phyloP scores from a whole-genome alignment of 92 coral and sea anemone genomes.

The Galaxea fascicularis region DNA sequence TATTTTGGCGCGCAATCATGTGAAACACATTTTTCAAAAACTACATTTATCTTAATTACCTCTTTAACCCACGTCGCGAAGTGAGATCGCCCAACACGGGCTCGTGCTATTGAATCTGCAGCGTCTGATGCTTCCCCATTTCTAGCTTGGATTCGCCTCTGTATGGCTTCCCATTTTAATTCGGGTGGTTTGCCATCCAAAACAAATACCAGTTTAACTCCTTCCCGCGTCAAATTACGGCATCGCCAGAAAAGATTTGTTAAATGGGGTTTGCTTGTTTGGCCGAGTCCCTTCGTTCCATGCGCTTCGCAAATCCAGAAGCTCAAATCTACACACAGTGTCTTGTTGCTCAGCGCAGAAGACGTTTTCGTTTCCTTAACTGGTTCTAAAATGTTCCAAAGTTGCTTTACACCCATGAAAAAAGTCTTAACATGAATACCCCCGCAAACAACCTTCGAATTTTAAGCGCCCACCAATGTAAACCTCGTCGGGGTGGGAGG shows the following conservation, averaged over 20 bases:
- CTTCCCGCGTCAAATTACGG: constrained; percentile 77
- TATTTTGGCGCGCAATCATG: too few species aligned
- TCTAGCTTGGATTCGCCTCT: constrained; percentile 79
- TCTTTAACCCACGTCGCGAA: constrained; percentile 87
- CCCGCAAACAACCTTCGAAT: background rate
- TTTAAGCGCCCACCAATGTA: too few species aligned
- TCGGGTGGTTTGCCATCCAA: constrained; percentile 94
- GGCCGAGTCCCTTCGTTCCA: constrained; percentile 85
- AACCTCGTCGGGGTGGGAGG: too few species aligned
- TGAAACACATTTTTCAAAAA: too few species aligned
- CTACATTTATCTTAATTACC: constrained; percentile 43
- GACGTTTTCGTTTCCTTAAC: constrained; percentile 72
- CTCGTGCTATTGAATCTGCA: constrained; percentile 18
- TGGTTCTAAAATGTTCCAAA: constrained; percentile 95
- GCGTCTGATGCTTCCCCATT: constrained; percentile 38
- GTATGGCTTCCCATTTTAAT: constrained; percentile 91
- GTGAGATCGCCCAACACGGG: constrained; percentile 82
- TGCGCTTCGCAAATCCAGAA: constrained; percentile 98
- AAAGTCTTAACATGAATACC: background rate
- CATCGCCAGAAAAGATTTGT: constrained; percentile 90
- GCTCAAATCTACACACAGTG: constrained; percentile 91
- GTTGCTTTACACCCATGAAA: constrained; percentile 91
- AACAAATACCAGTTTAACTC: constrained; percentile 94
- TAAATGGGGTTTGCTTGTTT: constrained; percentile 85
- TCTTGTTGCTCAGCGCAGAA: constrained; percentile 71